These are phyloP conservation scores for Vandiemenella viatica DNA, from an alignment of 2,888 invertebrate species.

Conservation along the genomic window DNA sequence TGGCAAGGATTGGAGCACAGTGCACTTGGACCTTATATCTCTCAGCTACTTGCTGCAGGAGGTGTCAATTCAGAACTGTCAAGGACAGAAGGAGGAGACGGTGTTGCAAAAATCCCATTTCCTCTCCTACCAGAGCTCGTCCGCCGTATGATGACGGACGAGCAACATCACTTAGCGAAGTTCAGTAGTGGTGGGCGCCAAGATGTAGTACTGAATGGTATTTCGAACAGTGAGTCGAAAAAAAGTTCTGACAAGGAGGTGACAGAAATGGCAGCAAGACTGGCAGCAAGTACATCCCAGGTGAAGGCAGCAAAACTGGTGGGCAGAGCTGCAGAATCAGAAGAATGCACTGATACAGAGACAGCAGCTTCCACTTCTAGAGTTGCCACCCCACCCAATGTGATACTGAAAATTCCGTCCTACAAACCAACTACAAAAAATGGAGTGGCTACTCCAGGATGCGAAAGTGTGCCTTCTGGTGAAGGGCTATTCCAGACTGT, in stretches of 20 bases:
- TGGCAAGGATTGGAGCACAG: slow-evolving; percentile 29
- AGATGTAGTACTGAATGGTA: slow-evolving; percentile 19
- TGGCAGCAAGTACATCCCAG: not conserved
- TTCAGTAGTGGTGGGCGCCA: not conserved
- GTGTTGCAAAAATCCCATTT: slow-evolving; percentile 18
- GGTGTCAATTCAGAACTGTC: not conserved
- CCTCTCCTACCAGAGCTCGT: slow-evolving; percentile 37
- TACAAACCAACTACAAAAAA: slow-evolving; percentile 45
- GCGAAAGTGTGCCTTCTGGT: not conserved
- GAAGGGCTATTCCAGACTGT: not conserved
- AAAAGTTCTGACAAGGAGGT: slow-evolving; percentile 15
- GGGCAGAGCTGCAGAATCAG: slow-evolving; percentile 6
- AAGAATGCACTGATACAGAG: slow-evolving; percentile 7
- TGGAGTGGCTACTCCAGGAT: slow-evolving; percentile 8
- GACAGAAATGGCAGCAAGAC: not conserved
- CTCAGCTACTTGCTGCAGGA: slow-evolving; percentile 31
- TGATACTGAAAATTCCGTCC: slow-evolving; percentile 88
- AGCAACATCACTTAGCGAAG: slow-evolving; percentile 19
- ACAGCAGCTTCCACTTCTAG: slow-evolving; percentile 27
- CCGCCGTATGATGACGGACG: slow-evolving; percentile 39
- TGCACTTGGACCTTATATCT: slow-evolving; percentile 37
- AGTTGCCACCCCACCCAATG: slow-evolving; percentile 33
- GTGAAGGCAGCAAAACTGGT: not conserved
- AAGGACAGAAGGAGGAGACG: slow-evolving; percentile 5
- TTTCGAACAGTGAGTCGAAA: slow-evolving; percentile 30